A percentile compares a stretch with the other conserved stretches of the same genome.
phyloP scores from a whole-genome alignment of 1,140 invertebrate species.

The Drosophila mayri region DNA sequence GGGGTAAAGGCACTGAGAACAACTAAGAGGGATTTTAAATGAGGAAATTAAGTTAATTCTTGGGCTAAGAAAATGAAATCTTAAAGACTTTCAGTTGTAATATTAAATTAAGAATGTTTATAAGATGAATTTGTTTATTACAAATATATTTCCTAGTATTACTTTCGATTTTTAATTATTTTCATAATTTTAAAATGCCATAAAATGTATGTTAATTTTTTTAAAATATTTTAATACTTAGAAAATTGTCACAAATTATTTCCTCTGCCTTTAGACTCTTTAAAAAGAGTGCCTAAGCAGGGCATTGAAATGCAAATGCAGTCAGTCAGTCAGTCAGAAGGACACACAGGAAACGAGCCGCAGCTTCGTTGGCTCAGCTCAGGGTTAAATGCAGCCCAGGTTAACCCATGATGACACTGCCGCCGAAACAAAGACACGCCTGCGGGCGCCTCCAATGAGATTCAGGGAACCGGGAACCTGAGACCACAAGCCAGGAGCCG shows the following conservation, averaged over 20 bases:
- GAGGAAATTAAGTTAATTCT: not conserved
- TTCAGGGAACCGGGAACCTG: constrained; percentile 2
- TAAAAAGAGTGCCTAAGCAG: constrained; percentile 7
- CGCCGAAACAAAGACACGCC: constrained; percentile 49
- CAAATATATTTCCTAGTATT: not conserved
- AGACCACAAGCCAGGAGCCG: constrained; percentile 4
- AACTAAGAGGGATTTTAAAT: not conserved
- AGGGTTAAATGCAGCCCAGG: constrained; percentile 37
- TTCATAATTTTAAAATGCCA: not conserved
- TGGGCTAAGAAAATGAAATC: not conserved
- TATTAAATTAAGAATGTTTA: too few relatives aligned
- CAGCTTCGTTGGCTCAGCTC: constrained; percentile 42
- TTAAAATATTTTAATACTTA: not conserved
- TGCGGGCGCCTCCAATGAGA: constrained; percentile 21
- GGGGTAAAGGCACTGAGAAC: not conserved
- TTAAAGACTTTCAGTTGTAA: too few relatives aligned
- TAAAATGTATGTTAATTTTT: not conserved
- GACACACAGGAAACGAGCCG: constrained; percentile 46
- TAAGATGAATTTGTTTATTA: not conserved
- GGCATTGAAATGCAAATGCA: constrained; percentile 47
- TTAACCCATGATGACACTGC: constrained; percentile 46
- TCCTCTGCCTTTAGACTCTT: not conserved
- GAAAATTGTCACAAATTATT: not conserved
- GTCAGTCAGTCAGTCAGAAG: constrained; percentile 27
- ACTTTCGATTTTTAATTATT: not conserved